A percentile compares a stretch with the other conserved stretches of the same genome.
Conservation (phyloP, 2,888 invertebrate species). For the Synergus gifuensis region DNA sequence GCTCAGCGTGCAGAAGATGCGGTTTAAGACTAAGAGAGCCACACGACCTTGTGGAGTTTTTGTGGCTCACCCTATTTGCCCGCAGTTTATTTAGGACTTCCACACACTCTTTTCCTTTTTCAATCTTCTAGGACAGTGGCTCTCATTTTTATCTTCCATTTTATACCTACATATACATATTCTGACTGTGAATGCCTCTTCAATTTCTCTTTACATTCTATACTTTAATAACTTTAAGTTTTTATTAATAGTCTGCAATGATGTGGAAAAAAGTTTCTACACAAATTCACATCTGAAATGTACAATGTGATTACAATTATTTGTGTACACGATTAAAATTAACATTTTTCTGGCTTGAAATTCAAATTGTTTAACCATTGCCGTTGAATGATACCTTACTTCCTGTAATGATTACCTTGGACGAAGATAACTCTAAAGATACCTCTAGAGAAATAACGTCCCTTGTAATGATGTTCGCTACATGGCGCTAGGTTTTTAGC, state of each 20-base stretch:
- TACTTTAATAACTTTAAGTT: background rate
- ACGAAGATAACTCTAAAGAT: slow-evolving; percentile 13
- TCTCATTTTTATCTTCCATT: slow-evolving; percentile 50
- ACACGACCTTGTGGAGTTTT: slow-evolving; percentile 65
- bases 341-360: background rate
- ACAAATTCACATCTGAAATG: background rate
- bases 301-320: background rate
- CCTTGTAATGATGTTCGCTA: slow-evolving; percentile 20
- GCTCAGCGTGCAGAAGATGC: slow-evolving; percentile 40
- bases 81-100: slow-evolving; percentile 65
- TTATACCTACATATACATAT: background rate
- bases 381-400: slow-evolving; percentile 9
- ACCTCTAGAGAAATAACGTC: slow-evolving; percentile 22
- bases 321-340: background rate
- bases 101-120: slow-evolving; percentile 54
- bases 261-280: too few relatives aligned
- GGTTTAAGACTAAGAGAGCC: slow-evolving; percentile 59
- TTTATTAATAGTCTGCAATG: background rate
- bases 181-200: too few relatives aligned
- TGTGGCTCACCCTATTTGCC: slow-evolving; percentile 60
- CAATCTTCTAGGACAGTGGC: slow-evolving; percentile 54
- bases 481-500: background rate
- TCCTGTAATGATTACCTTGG: slow-evolving; percentile 29
- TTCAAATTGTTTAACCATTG: too few relatives aligned
- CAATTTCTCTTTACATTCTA: background rate